Evolutionary conservation across 2,113 vertebrate genomes (phyloP).

Genomic region (Pelobates fuscus): DNA sequence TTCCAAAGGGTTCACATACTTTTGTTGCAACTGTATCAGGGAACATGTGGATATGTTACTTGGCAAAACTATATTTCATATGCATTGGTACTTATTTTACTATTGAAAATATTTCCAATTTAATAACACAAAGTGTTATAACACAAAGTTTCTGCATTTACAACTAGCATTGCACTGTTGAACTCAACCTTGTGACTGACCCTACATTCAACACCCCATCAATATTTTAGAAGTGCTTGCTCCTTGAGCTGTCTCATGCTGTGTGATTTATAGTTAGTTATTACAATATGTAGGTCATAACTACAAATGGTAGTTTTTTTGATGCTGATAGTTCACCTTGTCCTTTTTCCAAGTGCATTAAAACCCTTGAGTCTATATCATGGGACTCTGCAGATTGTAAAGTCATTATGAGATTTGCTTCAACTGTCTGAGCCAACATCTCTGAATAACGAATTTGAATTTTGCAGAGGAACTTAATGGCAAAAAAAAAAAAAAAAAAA

Average conservation of each 20-base stretch:
- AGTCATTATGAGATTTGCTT: not conserved
- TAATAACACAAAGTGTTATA: not conserved
- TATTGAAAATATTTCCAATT: not conserved
- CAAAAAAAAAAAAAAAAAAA: conserved; percentile 18
- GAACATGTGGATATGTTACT: not conserved
- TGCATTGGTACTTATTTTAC: not conserved
- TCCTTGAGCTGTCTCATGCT: not conserved
- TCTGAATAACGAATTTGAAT: conserved; percentile 14
- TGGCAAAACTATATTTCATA: not conserved
- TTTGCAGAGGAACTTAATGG: not conserved
- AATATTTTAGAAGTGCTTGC: conserved; percentile 13
- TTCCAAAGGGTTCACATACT: no score
- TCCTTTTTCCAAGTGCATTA: conserved; percentile 26
- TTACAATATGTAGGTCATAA: conserved; percentile 34
- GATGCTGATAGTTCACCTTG: conserved; percentile 26
- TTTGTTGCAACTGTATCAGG: no score
- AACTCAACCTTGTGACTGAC: not conserved
- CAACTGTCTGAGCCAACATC: not conserved
- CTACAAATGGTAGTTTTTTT: conserved; percentile 19
- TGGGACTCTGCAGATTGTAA: not conserved
- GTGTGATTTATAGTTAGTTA: conserved; percentile 24
- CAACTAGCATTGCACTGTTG: not conserved
- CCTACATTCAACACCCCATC: not conserved
- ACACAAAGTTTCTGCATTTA: not conserved
- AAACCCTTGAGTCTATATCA: conserved; percentile 7